Conservation (phyloP, 2,797 vertebrate species). For the Liasis olivaceus region DNA sequence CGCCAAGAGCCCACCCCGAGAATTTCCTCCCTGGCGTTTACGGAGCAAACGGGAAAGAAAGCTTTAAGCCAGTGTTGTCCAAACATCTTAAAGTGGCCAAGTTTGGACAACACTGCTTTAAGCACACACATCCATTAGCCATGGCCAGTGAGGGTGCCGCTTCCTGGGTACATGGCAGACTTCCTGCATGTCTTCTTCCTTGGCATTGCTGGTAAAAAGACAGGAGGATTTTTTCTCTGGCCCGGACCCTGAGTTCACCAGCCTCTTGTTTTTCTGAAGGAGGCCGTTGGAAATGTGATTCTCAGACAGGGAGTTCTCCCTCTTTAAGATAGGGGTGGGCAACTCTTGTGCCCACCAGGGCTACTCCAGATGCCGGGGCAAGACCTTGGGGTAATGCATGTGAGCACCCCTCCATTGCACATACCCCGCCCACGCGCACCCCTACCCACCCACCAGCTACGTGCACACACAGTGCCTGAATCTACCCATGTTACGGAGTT, state of each 20-base stretch:
- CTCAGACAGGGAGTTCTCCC: not conserved
- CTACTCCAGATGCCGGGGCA: not conserved
- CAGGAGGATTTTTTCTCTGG: not conserved
- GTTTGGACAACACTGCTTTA: not conserved
- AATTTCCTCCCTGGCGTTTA: not conserved
- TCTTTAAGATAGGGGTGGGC: not conserved
- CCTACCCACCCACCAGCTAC: not conserved
- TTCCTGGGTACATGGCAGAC: not conserved
- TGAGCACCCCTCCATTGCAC: not conserved
- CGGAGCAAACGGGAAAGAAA: too few species aligned
- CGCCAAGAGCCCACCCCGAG: fast-evolving
- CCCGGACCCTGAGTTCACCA: not conserved
- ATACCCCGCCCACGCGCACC: not conserved
- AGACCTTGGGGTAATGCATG: not conserved
- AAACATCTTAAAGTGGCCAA: too few species aligned
- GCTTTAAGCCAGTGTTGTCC: too few species aligned
- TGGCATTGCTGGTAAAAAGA: not conserved
- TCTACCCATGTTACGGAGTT: not conserved
- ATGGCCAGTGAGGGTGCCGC: not conserved
- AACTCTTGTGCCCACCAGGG: not conserved
- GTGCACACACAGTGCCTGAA: not conserved
- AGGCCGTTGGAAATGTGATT: not conserved
- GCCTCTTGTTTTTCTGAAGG: not conserved
- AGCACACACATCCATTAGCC: not conserved
- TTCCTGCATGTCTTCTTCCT: not conserved